These are phyloP conservation scores for Pocillopora meandrina DNA, from an alignment of 92 coral and sea anemone genomes.

Conservation along the genomic window DNA sequence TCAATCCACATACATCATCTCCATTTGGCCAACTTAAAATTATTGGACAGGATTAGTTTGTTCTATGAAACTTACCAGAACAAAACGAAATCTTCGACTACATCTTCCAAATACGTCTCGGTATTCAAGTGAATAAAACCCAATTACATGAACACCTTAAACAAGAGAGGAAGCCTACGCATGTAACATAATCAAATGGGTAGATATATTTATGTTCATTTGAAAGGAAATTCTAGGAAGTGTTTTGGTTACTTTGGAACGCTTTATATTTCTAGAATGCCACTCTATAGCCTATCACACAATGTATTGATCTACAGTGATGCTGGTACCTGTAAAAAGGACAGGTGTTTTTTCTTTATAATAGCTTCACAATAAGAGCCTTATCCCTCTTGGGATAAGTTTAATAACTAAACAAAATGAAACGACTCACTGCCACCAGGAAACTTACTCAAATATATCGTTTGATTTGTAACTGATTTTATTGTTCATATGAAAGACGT, in stretches of 20 bases:
- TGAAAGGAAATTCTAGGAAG: neutral
- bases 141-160: neutral
- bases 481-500: neutral
- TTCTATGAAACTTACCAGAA: neutral
- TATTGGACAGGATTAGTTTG: neutral
- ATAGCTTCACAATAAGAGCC: neutral
- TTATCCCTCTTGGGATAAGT: neutral
- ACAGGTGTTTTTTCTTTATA: slow-evolving; percentile 17
- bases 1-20: no score
- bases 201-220: neutral
- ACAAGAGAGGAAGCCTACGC: no score
- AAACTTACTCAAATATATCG: neutral
- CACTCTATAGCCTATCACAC: slow-evolving; percentile 5
- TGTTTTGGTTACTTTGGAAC: neutral
- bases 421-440: neutral
- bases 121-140: neutral
- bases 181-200: neutral
- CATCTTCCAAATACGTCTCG: neutral
- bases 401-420: neutral
- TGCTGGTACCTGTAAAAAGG: slow-evolving; percentile 28
- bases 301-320: slow-evolving; percentile 1
- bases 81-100: neutral
- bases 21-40: neutral
- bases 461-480: neutral
- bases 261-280: neutral